Evolutionary conservation across 2,888 invertebrate genomes (phyloP).

Genomic region (Acanthosepion esculentum): DNA sequence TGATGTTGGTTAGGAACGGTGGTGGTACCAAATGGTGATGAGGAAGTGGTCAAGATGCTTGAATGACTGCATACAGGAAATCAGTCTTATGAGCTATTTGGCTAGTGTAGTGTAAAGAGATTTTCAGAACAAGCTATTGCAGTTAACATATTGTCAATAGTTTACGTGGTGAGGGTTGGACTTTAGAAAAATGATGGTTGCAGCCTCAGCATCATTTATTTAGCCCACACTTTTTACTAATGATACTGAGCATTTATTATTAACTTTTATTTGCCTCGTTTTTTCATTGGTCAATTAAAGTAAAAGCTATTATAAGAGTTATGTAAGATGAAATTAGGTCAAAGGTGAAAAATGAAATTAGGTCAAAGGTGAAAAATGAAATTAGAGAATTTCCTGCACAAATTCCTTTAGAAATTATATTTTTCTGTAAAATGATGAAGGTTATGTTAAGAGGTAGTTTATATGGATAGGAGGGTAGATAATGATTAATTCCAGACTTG

Average conservation of each 20-base stretch:
- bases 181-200: background rate
- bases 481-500: no score
- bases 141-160: background rate
- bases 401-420: no score
- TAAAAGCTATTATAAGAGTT: background rate
- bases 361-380: background rate
- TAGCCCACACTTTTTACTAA: background rate
- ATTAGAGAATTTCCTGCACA: no score
- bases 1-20: background rate
- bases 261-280: background rate
- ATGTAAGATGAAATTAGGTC: background rate
- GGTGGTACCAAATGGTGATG: background rate
- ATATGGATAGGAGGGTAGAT: no score
- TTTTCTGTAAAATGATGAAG: no score
- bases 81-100: slow-evolving; percentile 33
- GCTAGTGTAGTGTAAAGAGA: background rate
- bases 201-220: background rate
- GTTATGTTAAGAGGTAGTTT: no score
- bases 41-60: background rate
- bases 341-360: background rate
- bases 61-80: slow-evolving; percentile 33
- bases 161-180: background rate
- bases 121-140: background rate
- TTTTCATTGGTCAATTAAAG: background rate
- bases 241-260: background rate